Percentiles rank a stretch among this genome's conserved stretches.
phyloP scores from a whole-genome alignment of 2,888 invertebrate species.

The Pandemis cinnamomeana region DNA sequence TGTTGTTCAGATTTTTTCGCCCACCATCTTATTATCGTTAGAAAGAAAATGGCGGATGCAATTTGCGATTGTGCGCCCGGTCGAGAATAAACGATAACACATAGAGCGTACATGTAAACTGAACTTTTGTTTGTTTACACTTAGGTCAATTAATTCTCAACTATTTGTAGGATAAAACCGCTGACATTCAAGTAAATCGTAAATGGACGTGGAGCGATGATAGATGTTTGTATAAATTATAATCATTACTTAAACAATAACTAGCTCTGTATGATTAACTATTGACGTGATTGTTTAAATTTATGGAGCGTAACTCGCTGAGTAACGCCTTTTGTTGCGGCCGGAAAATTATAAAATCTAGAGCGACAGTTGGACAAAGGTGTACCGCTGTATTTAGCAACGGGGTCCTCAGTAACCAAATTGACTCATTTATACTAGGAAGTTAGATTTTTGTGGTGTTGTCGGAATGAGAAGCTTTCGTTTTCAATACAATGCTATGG shows the following conservation, averaged over 20 bases:
- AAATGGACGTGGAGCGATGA: slow-evolving; percentile 16
- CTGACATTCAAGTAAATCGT: background rate
- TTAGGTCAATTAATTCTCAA: background rate
- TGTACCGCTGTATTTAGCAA: slow-evolving; percentile 24
- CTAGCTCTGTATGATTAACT: background rate
- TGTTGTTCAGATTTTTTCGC: too few species aligned
- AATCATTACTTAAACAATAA: slow-evolving; percentile 3
- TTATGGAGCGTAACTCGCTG: slow-evolving; percentile 26
- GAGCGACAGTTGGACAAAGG: slow-evolving; percentile 23
- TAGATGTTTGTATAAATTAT: slow-evolving; percentile 9
- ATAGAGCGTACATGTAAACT: too few species aligned
- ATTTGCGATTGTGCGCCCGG: too few species aligned
- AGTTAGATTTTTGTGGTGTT: too few species aligned
- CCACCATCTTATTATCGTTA: too few species aligned
- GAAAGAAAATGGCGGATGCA: too few species aligned
- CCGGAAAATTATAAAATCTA: slow-evolving; percentile 31
- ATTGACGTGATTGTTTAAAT: slow-evolving; percentile 25
- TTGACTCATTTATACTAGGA: too few species aligned
- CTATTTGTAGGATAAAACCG: background rate
- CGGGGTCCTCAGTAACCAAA: background rate
- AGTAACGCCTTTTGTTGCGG: slow-evolving; percentile 20
- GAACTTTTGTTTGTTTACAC: too few species aligned
- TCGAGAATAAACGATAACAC: too few species aligned
- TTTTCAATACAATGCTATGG: too few species aligned
- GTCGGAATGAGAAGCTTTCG: too few species aligned